These are phyloP conservation scores for Drosophila watanabei DNA, from an alignment of 1,140 invertebrate species.

Conservation along the genomic window DNA sequence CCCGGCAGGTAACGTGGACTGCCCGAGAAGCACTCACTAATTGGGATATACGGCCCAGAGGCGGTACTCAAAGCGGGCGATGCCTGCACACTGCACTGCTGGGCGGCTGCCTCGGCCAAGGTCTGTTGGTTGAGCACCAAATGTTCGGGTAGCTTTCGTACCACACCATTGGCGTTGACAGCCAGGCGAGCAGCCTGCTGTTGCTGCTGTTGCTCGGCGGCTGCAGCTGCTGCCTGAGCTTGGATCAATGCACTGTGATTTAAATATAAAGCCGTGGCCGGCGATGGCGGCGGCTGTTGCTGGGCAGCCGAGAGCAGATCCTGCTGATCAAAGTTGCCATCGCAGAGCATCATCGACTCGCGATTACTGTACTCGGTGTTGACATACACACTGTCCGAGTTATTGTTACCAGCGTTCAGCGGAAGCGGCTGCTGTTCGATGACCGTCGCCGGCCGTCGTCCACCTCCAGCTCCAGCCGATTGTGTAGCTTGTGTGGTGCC, in stretches of 20 bases:
- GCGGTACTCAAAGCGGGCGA: constrained; percentile 88
- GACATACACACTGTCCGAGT: constrained; percentile 75
- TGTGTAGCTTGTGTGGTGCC: constrained; percentile 36
- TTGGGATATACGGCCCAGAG: constrained; percentile 92
- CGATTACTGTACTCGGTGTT: constrained; percentile 81
- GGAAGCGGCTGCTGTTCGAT: constrained; percentile 71
- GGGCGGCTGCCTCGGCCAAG: constrained; percentile 59
- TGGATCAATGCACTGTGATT: constrained; percentile 76
- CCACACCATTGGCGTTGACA: constrained; percentile 73
- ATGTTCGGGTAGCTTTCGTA: constrained; percentile 82
- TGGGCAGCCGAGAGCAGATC: constrained; percentile 69
- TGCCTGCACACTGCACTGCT: constrained; percentile 85
- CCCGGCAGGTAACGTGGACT: constrained; percentile 86
- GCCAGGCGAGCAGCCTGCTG: constrained; percentile 55
- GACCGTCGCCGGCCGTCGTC: constrained; percentile 56
- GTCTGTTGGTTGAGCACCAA: constrained; percentile 71
- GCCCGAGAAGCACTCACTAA: constrained; percentile 96
- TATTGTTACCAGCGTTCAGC: constrained; percentile 58
- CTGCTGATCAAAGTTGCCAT: constrained; percentile 67
- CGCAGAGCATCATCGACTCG: constrained; percentile 71
- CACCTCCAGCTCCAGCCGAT: neutral
- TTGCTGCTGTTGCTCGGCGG: constrained; percentile 33
- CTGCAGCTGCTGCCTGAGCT: constrained; percentile 54
- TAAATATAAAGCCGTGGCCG: constrained; percentile 71
- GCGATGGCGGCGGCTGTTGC: constrained; percentile 74